phyloP scores from a whole-genome alignment of 2,797 vertebrate species.

The Microcaecilia unicolor region DNA sequence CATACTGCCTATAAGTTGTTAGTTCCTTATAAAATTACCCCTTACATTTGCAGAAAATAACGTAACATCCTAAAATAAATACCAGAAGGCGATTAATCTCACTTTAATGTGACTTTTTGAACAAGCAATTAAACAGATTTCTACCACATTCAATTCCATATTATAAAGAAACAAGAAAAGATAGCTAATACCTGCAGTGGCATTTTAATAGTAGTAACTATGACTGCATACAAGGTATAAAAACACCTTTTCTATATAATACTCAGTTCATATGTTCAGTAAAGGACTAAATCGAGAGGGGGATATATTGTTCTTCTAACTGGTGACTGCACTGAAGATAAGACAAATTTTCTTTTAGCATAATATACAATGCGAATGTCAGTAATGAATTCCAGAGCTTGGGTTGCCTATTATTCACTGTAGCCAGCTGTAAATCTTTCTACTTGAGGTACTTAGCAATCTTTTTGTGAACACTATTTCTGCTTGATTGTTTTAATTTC shows the following conservation, averaged over 20 bases:
- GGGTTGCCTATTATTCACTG: slow-evolving; percentile 31
- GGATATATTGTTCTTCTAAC: slow-evolving; percentile 19
- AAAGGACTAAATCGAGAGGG: slow-evolving; percentile 9
- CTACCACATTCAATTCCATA: no score
- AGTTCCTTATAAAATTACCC: no score
- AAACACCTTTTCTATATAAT: slow-evolving; percentile 1
- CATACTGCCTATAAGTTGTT: no score
- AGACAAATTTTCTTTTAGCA: slow-evolving; percentile 26
- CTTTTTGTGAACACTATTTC: slow-evolving; percentile 54
- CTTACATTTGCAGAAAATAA: no score
- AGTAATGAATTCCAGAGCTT: slow-evolving; percentile 14
- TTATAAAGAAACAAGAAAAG: no score
- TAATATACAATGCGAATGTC: slow-evolving; percentile 27
- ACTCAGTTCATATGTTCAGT: slow-evolving; percentile 16
- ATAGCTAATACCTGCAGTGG: no score
- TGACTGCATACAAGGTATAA: slow-evolving; percentile 3
- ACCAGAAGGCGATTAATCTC: no score
- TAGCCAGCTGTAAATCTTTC: slow-evolving; percentile 43
- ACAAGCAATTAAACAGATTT: no score
- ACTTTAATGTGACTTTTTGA: no score
- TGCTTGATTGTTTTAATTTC: slow-evolving; percentile 56
- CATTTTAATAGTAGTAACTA: no score
- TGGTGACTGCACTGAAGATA: slow-evolving; percentile 23
- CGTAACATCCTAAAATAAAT: no score
- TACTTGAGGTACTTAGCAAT: slow-evolving; percentile 50